These are phyloP conservation scores for Leucosticte australis DNA, from an alignment of 2,113 vertebrate genomes.

Conservation along the genomic window DNA sequence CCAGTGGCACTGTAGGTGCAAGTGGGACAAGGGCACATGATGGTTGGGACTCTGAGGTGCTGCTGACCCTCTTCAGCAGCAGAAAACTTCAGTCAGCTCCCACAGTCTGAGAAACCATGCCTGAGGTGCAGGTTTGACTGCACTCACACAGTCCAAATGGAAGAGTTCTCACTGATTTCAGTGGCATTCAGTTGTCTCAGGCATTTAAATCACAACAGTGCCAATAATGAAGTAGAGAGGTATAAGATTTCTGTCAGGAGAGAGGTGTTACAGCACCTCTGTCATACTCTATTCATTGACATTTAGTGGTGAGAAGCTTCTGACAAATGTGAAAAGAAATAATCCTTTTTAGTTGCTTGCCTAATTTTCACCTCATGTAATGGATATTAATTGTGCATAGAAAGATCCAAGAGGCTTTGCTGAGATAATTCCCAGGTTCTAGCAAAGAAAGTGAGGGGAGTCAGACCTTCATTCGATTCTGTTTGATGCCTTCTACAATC, in stretches of 20 bases:
- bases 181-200: background rate
- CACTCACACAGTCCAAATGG: background rate
- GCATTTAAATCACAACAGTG: background rate
- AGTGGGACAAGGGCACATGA: background rate
- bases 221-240: background rate
- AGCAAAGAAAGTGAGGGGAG: background rate
- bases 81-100: background rate
- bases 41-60: background rate
- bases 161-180: background rate
- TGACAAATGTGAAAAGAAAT: background rate
- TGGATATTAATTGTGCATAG: background rate
- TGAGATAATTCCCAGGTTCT: background rate
- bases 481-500: slow-evolving; percentile 98
- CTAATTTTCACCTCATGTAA: background rate
- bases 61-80: background rate
- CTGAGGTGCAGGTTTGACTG: background rate
- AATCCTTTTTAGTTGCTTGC: background rate
- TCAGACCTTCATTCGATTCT: slow-evolving; percentile 92
- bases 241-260: background rate
- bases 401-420: background rate
- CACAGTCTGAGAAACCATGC: accelerated
- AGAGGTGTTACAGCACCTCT: background rate
- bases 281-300: background rate
- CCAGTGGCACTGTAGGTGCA: background rate
- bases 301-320: background rate